Evolutionary conservation across 2,113 vertebrate genomes (phyloP), one percentile per base, ranked within the genome.

Genomic region (Lamprologus ornatipinnis): DNA sequence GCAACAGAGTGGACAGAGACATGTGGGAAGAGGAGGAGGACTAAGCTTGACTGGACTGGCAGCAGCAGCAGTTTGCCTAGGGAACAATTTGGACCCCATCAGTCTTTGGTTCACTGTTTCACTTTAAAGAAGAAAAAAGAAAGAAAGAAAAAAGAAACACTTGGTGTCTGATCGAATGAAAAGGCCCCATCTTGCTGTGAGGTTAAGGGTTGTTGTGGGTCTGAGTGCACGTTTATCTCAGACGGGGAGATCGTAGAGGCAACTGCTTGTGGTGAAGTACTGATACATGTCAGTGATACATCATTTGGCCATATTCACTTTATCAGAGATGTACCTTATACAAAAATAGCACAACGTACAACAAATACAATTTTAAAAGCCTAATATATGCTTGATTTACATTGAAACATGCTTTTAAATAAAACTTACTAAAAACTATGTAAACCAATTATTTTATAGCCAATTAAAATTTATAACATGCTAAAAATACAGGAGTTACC

Each of bases 191-290:
- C 86, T 90, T 85, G 68, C 73, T 89, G 55, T 81, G 88, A 92
- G 90, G 84, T 91, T 85, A 93, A 83, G 60, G 90, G 88, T 90
- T 89, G 86, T 19, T 11, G 33, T 80, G 35, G 80, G 68, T 65
- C 73, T 87, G 86, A 91, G 89, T 81, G 85, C 65, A 90, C 42
- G 63, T 87, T 90, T 88, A 75, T 84, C 68, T 80, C 57, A 81
- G 40, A 85, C 17, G n/a, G 42, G 75, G 45, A 45, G 7, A 47
- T 28, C 6, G 11, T 19, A 17, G 55, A 40, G n/a, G 17, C 40
- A 49, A n/a, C n/a, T 21, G 37, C 63, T 75, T 54, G 54, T 13
- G 12, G 49, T 40, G 45, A 33, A 57, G 17, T 51, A 40, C 13
- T 84, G 60, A 58, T 65, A 55, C 60, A 37, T 17, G 45, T 49